Evolutionary conservation across 2,113 vertebrate genomes (phyloP), one percentile per base, ranked within the genome.

Genomic region (Chunga burmeisteri): DNA sequence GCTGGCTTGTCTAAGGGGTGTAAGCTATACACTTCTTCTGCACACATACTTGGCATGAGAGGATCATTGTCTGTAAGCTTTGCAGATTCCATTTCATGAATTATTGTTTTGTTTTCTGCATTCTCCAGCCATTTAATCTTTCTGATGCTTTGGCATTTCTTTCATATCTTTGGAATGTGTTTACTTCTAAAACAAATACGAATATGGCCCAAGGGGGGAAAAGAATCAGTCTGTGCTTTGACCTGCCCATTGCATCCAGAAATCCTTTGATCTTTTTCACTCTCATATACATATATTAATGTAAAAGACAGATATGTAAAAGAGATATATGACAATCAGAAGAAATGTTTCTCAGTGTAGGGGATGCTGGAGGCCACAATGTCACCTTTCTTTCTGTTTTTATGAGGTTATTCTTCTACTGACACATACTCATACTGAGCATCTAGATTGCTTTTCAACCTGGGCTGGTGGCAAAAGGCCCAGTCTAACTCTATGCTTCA

Each of bases 101-200:
- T 71, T 94, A 63, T 36, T 83, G 75, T 81, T 90, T 83, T 81
- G 42, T 47, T 95, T 94, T 71, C 68, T 59, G 44, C 74, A 77
- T 88, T 90, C 58, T 72, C 44, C 62, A 68, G 18, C 16, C 62
- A 62, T 77, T 80, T 92, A 86, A 90, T 93, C 40, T 72, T 59
- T 59, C 68, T 88, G 20, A 23, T 40, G 47, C 59, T 81, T 73
- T 73, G 62, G 49, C 25, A 80, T 95, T 90, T 94, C 36, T 91
- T 93, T 90, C 61, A 92, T 94, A 86, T 66, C 42, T 55, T 92
- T 81, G 90, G 85, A 94, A 96, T 88, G 62, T 50, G 5, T 86
- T 90, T 92, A 13, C 72, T 90, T 80, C 72, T 90, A 86, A 88
- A 90, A 19, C 26, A 92, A 87, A 86, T 11, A 66, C 12, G 88